Base-by-base conservation (phyloP, 2,888 invertebrate species). In the Lasioglossum pauxillum region DNA sequence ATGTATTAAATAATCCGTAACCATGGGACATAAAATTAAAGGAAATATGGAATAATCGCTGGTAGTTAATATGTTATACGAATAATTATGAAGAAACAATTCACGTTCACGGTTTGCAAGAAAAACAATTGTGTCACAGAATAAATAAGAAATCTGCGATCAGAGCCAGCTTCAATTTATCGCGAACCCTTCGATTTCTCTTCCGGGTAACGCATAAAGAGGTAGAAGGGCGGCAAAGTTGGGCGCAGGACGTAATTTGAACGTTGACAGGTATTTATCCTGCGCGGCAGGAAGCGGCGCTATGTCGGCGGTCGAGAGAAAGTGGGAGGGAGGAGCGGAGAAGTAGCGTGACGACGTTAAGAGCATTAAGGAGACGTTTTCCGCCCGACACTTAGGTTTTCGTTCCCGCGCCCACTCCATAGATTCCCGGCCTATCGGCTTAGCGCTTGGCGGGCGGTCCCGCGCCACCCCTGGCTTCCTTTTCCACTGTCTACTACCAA, bases 311-410 rank as follows among this genome's bases (percentile, higher is more conserved):
- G 74, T 82, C 77, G 82, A 75, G 80, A 71, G 85, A 82, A 80
- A 82, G 78, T 75, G 74, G 67, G 75, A 76, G 82, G 80, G 78
- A 82, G 85, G 88, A 88, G 84, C 85, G 82, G 88, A 87, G 88
- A 89, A 91, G 91, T 90, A 90, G 92, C 89, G 92, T 91, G 93
- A 92, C 93, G 93, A 92, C 90, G 93, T 90, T 95, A 95, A 95
- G 95, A 94, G 95, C 94, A 94, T 95, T 95, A 94, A 94, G 93
- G 94, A 93, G 94, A 94, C 94, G 94, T 94, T 94, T 94, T 94
- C 93, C 94, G 92, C 90, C 91, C 92, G 92, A 94, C 93, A 93
- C 93, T 94, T 92, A 93, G 94, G 91, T 94, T 94, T 93, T 93
- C 93, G 91, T 91, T 92, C 88, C 85, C 90, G 89, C 90, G 83